A percentile compares a stretch with the other conserved stretches of the same genome.
These are phyloP conservation scores for Campylorhamphus procurvoides DNA, from an alignment of 2,113 vertebrate genomes.

Conservation along the genomic window DNA sequence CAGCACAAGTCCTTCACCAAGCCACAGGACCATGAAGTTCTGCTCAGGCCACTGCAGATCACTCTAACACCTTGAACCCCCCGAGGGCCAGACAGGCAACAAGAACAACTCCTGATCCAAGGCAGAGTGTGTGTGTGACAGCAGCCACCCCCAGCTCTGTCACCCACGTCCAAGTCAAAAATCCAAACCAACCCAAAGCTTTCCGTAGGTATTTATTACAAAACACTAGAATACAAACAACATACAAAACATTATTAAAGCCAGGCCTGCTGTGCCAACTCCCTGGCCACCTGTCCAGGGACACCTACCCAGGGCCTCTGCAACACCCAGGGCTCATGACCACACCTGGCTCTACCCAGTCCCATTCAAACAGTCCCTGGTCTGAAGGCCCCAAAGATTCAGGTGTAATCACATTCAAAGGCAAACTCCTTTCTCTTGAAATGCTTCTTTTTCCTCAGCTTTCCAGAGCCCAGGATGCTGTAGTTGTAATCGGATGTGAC, in stretches of 20 bases:
- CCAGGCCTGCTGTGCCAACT: accelerated
- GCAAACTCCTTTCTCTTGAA: conserved; percentile 28
- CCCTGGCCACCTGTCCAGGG: background rate
- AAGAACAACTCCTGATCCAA: accelerated
- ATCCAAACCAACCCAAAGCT: background rate
- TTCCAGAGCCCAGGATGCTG: conserved; percentile 83
- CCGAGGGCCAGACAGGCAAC: accelerated
- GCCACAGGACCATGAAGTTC: accelerated
- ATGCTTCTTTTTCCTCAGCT: conserved; percentile 79
- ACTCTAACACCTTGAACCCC: accelerated
- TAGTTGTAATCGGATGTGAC: conserved; percentile 89
- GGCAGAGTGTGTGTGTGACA: accelerated
- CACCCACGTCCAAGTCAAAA: background rate
- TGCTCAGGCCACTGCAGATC: accelerated
- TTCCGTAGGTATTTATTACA: conserved; percentile 42
- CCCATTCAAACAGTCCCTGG: background rate
- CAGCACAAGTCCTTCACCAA: accelerated
- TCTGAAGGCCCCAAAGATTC: background rate
- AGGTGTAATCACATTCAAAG: background rate
- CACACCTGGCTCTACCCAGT: background rate
- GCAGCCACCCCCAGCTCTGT: accelerated
- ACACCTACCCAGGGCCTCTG: background rate
- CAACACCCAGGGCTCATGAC: background rate
- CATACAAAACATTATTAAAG: background rate
- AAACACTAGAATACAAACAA: background rate